phyloP scores from a whole-genome alignment of 2,113 vertebrate species.

The Trogon surrucura region DNA sequence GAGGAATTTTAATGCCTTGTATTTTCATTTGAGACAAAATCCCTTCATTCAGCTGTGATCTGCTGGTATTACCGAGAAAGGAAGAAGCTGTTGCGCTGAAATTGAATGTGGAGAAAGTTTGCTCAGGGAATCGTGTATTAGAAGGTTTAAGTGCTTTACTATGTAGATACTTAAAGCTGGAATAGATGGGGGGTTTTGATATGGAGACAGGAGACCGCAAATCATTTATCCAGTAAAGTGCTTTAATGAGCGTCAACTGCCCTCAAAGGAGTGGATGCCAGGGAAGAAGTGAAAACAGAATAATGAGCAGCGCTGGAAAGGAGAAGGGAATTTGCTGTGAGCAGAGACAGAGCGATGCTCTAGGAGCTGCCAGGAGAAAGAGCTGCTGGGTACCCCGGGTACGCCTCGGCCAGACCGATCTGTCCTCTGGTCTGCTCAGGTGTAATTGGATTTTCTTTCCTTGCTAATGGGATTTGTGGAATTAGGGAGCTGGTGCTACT shows the following conservation, averaged over 20 bases:
- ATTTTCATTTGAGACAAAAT: constrained; percentile 15
- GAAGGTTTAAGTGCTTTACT: constrained; percentile 40
- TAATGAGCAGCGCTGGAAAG: background rate
- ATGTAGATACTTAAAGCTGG: constrained; percentile 2
- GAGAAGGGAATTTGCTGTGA: background rate
- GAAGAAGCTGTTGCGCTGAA: background rate
- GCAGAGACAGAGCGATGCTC: background rate
- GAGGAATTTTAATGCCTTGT: background rate
- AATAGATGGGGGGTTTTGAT: background rate
- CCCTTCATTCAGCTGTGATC: background rate
- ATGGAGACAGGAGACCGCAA: background rate
- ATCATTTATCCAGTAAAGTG: constrained; percentile 18
- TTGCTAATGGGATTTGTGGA: background rate
- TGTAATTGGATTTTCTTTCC: background rate
- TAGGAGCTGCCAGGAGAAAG: background rate
- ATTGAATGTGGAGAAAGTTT: constrained; percentile 22
- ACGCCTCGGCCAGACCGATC: background rate
- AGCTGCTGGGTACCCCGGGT: background rate
- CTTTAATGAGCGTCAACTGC: background rate
- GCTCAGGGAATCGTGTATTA: constrained; percentile 6
- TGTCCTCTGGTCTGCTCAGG: background rate
- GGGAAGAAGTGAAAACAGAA: background rate
- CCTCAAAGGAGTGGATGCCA: background rate
- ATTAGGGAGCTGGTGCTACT: background rate
- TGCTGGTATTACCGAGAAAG: background rate